Base-by-base conservation (phyloP, 1,140 invertebrate species). In the Cyrtorhinus lividipennis region DNA sequence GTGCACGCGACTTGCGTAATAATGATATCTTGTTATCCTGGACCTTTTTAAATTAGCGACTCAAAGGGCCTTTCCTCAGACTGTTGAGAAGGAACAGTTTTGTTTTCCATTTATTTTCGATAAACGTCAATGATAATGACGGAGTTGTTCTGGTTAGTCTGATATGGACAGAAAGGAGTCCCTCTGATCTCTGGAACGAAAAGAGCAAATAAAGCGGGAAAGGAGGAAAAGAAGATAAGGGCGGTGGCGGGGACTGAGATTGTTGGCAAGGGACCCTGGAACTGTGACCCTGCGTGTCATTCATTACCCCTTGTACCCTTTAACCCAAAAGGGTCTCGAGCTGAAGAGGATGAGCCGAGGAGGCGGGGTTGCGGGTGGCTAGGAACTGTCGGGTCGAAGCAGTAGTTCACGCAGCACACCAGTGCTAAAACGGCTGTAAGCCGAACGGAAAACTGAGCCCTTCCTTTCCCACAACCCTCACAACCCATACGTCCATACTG, bases 171-270 rank as follows among this genome's bases (percentile, higher is more conserved):
- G 30, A 38, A 38, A 15, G 15, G 15, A 38, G 5, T 8, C 15
- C 30, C 15, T 38, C 30, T 38, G 30, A 38, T 38, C 30, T 15
- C 15, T n/a, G n/a, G 5, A 46, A 56, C 57, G 64, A 26, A 63
- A 66, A 62, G 56, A 62, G 20, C 59, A 62, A 63, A 61, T 46
- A 62, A 63, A 56, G 62, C 22, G 64, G 63, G 58, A 60, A 57
- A 65, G 5, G 48, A 53, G 48, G 5, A 22, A 53, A 53, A 53
- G 20, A 53, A 53, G 48, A 53, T 10, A 20, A 59, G 22, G n/a
- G 61, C 15, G 46, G 61, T 22, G 62, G 18, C 63, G 59, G 48
- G 24, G 59, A 23, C 38, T 44, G 46, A 63, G 59, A 53, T 53
- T 23, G 58, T 56, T 45, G 59, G 25, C 58, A 59, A 27, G 56